phyloP scores from a whole-genome alignment of 2,888 invertebrate genomes.

The Sminthurinus aureus region DNA sequence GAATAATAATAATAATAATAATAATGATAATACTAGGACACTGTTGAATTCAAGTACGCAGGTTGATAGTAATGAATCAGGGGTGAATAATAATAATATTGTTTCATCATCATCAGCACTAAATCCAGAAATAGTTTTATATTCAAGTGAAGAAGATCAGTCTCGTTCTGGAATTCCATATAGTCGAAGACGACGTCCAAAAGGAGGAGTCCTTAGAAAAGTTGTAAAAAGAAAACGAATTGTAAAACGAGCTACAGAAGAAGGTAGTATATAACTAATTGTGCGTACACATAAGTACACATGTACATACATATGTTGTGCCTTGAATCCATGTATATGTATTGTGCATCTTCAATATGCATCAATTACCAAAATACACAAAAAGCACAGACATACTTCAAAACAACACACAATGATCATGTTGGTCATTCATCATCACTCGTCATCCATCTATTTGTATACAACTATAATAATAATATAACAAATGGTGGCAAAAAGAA shows the following conservation, averaged over 20 bases:
- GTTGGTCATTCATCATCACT: no score
- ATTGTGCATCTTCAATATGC: no score
- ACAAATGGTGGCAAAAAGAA: no score
- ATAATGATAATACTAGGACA: not conserved
- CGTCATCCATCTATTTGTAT: no score
- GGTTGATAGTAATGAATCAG: not conserved
- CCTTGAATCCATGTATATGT: no score
- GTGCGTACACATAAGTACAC: not conserved
- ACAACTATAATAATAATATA: no score
- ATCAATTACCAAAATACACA: no score
- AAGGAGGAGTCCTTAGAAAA: slow-evolving; percentile 30
- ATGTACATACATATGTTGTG: not conserved
- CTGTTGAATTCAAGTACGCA: not conserved
- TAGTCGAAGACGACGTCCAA: not conserved
- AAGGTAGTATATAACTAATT: not conserved
- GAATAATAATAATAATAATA: not conserved
- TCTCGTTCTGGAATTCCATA: not conserved
- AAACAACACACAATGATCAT: no score
- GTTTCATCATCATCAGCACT: not conserved
- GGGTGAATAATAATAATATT: not conserved
- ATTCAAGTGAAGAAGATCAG: slow-evolving; percentile 18
- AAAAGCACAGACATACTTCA: no score
- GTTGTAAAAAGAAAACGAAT: slow-evolving; percentile 34
- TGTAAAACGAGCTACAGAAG: slow-evolving; percentile 12
- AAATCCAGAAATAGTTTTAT: slow-evolving; percentile 8